Percentiles rank a stretch among this genome's conserved stretches.
phyloP scores from a whole-genome alignment of 2,797 vertebrate species.

The Anniella stebbinsi region DNA sequence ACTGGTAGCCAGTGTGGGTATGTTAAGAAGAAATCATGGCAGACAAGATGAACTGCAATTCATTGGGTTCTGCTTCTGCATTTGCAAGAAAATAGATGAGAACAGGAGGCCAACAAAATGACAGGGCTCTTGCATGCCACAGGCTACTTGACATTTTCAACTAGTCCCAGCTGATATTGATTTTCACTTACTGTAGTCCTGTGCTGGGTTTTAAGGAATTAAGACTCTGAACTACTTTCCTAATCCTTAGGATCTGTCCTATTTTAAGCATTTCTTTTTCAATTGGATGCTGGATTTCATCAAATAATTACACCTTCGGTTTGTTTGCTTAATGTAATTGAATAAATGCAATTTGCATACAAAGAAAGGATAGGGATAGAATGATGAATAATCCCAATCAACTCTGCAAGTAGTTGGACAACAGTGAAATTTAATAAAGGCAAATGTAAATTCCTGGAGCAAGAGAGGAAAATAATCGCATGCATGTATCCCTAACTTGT shows the following conservation, averaged over 20 bases:
- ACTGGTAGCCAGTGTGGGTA: neutral
- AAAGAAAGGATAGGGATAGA: neutral
- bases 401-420: neutral
- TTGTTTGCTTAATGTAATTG: neutral
- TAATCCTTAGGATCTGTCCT: neutral
- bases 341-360: neutral
- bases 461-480: neutral
- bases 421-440: neutral
- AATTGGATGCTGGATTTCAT: neutral
- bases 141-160: rapidly evolving
- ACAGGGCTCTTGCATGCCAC: constrained; percentile 26
- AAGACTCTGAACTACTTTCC: constrained; percentile 10
- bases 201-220: constrained; percentile 18
- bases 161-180: constrained; percentile 26
- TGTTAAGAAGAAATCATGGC: neutral
- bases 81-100: constrained; percentile 18
- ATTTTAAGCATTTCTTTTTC: neutral
- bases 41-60: neutral
- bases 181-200: constrained; percentile 38
- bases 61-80: neutral
- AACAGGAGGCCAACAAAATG: neutral
- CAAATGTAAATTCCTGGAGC: neutral
- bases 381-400: neutral
- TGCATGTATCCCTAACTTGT: neutral
- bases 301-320: neutral